Evolutionary conservation across 2,113 vertebrate species (phyloP), one percentile per base, ranked within the genome.

Genomic region (Chaenogobius annularis): DNA sequence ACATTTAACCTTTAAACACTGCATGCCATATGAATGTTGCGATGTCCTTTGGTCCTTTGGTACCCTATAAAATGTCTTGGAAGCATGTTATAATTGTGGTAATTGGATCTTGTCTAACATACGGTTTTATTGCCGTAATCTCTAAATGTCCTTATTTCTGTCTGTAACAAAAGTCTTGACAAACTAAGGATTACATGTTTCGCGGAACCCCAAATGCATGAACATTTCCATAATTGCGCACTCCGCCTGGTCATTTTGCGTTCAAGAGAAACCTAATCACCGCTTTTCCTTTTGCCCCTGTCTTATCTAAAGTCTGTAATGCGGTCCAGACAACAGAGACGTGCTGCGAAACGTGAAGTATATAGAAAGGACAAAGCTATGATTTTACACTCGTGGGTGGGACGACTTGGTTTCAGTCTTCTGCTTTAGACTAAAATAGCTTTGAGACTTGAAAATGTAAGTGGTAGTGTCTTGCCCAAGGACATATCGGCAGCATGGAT

Each of bases 171-270:
- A 59, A 26, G 23, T 15, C 13, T 15, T 2, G 22, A 59, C 23
- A 35, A 14, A 59, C 23, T 15, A 7, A 7, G 17, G 19, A 63
- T 40, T 58, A 11, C 69, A 3, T 77, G 77, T 79, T 74, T 80
- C 31, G 46, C 58, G 7, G 1, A 74, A 81, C 50, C 61, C 82
- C 78, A 70, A 76, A 75, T 17, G 37, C 15, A 67, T 47, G 78
- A 72, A 78, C 10, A 64, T 59, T 59, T 22, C 63, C 70, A 54
- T 56, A 55, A 37, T 8, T 12, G 44, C 46, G 19, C 73, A 74
- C 59, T 50, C 5, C 52, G 66, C 9, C 20, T 31, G 26, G 58
- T 61, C 58, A 37, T 19, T 62, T 17, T 63, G 59, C 35, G n/a
- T 19, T 40, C 15, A n/a, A 8, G 14, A 54, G n/a, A 58, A 46